phyloP scores from a whole-genome alignment of 2,888 invertebrate genomes.

The Cetonia aurata region DNA sequence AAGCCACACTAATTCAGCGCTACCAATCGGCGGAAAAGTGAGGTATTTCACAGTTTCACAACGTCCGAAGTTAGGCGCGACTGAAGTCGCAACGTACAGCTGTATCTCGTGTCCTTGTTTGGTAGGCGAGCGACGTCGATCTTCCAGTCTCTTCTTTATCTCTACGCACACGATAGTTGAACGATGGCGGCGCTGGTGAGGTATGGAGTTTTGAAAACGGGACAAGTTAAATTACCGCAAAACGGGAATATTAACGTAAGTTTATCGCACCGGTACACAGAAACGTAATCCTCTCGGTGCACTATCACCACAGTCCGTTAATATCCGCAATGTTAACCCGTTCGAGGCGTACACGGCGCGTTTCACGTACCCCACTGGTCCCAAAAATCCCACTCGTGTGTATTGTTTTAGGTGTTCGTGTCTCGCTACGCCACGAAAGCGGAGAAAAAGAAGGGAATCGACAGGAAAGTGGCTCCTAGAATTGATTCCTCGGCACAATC shows the following conservation, averaged over 20 bases:
- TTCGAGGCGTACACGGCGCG: slow-evolving; percentile 31
- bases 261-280: slow-evolving; percentile 34
- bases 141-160: slow-evolving; percentile 26
- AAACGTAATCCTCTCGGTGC: slow-evolving; percentile 21
- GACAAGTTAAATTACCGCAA: slow-evolving; percentile 60
- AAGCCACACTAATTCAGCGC: slow-evolving; percentile 81
- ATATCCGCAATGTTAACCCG: slow-evolving; percentile 38
- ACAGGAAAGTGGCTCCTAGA: slow-evolving; percentile 65
- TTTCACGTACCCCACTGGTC: slow-evolving; percentile 41
- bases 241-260: slow-evolving; percentile 64
- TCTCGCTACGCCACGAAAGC: slow-evolving; percentile 64
- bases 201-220: slow-evolving; percentile 68
- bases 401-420: slow-evolving; percentile 56
- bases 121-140: slow-evolving; percentile 22
- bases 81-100: slow-evolving; percentile 44
- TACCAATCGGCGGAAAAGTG: slow-evolving; percentile 66
- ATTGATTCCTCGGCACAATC: slow-evolving; percentile 73
- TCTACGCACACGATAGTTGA: slow-evolving; percentile 44
- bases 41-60: slow-evolving; percentile 62
- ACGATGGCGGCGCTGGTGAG: slow-evolving; percentile 75
- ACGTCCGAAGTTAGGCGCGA: slow-evolving; percentile 28
- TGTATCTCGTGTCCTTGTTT: slow-evolving; percentile 30
- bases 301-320: slow-evolving; percentile 30
- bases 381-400: slow-evolving; percentile 12
- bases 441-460: slow-evolving; percentile 64